Conservation (phyloP, 2,797 vertebrate species). For the Premnoplex brunnescens region DNA sequence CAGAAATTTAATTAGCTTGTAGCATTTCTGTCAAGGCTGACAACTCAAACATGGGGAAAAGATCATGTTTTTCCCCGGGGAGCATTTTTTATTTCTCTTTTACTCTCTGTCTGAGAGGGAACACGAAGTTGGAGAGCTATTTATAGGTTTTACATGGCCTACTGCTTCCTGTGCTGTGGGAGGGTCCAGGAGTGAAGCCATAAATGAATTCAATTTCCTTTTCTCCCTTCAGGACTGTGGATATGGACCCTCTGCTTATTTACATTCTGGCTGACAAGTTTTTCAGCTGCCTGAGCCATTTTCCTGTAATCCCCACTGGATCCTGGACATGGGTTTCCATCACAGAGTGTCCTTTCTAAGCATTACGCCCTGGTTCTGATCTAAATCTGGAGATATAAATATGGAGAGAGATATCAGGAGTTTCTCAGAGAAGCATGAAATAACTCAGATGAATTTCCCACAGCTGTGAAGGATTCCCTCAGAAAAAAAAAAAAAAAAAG, state of each 20-base stretch:
- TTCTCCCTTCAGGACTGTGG: neutral
- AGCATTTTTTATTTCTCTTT: constrained; percentile 42
- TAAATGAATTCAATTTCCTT: constrained; percentile 41
- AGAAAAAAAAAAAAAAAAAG: neutral
- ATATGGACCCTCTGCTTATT: constrained; percentile 49
- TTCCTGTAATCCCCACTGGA: neutral
- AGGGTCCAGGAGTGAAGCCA: constrained; percentile 52
- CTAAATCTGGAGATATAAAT: neutral
- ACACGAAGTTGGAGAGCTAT: constrained; percentile 51
- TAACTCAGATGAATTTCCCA: neutral
- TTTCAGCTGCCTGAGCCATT: neutral
- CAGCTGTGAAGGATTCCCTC: neutral
- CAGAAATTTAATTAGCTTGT: constrained; percentile 79
- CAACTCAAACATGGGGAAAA: constrained; percentile 73
- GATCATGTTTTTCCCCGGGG: constrained; percentile 69
- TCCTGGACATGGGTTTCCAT: neutral
- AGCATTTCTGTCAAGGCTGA: constrained; percentile 78
- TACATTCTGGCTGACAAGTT: constrained; percentile 39
- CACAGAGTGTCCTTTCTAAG: constrained; percentile 5
- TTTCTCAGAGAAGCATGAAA: constrained; percentile 4
- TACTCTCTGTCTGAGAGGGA: constrained; percentile 29
- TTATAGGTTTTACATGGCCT: constrained; percentile 67
- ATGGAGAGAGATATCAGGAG: neutral
- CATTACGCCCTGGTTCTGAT: neutral
- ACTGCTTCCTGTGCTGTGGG: constrained; percentile 68